Conservation (phyloP, 2,113 vertebrate genomes). For the Phyllostomus discolor region DNA sequence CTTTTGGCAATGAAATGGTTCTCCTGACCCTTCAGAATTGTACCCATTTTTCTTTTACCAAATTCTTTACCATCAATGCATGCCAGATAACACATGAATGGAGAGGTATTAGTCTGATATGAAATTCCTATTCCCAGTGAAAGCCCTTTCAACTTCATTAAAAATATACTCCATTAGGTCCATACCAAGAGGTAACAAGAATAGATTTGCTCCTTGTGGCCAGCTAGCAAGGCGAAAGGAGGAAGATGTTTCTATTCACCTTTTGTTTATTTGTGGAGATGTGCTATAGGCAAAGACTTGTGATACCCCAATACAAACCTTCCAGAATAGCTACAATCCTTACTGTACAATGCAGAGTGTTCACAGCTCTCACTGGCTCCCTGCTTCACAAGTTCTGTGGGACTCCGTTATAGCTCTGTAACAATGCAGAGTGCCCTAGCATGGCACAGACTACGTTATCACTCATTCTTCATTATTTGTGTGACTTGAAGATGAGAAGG, state of each 20-base stretch:
- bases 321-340: background rate
- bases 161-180: background rate
- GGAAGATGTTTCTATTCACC: background rate
- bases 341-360: background rate
- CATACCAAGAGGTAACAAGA: background rate
- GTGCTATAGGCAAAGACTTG: background rate
- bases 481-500: background rate
- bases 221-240: background rate
- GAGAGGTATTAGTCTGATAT: background rate
- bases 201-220: background rate
- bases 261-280: background rate
- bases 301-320: background rate
- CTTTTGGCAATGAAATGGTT: background rate
- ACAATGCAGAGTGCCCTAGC: background rate
- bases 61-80: background rate
- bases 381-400: background rate
- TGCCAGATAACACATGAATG: background rate
- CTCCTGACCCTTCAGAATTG: background rate
- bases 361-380: background rate
- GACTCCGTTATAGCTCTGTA: background rate
- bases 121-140: background rate
- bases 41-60: background rate
- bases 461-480: conserved; percentile 14
- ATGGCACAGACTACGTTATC: background rate
- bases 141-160: background rate